phyloP scores from a whole-genome alignment of 2,113 vertebrate genomes.

The Merops nubicus region DNA sequence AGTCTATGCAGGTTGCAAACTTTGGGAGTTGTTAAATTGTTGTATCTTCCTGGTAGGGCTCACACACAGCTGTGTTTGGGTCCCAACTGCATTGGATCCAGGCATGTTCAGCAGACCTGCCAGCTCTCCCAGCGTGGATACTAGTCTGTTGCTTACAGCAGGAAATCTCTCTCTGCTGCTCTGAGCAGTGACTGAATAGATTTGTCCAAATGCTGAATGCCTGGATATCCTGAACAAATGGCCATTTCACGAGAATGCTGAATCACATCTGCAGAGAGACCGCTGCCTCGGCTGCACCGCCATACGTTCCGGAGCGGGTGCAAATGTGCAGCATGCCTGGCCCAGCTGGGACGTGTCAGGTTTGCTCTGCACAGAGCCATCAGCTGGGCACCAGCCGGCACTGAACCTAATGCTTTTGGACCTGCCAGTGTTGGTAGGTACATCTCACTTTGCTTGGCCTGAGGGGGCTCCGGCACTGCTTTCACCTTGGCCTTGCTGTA shows the following conservation, averaged over 20 bases:
- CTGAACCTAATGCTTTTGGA: neutral
- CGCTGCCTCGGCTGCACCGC: fast-evolving
- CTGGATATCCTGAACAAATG: neutral
- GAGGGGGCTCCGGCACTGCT: neutral
- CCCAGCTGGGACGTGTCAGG: neutral
- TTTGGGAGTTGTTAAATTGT: neutral
- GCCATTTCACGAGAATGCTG: neutral
- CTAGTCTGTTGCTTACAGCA: neutral
- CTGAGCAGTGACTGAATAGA: neutral
- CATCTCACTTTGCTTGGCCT: neutral
- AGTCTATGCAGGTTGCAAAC: neutral
- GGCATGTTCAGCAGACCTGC: neutral
- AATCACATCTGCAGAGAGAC: neutral
- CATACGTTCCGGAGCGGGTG: fast-evolving
- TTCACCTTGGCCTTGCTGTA: neutral
- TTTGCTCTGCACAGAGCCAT: neutral
- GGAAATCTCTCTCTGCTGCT: neutral
- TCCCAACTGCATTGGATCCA: neutral
- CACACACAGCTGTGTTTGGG: neutral
- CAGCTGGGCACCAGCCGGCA: neutral
- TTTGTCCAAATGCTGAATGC: neutral
- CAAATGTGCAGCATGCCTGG: neutral
- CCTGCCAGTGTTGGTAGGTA: neutral
- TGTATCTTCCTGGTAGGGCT: neutral
- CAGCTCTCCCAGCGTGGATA: neutral